Conservation (phyloP, 2,797 vertebrate genomes). For the Cryptoblepharus egeriae region DNA sequence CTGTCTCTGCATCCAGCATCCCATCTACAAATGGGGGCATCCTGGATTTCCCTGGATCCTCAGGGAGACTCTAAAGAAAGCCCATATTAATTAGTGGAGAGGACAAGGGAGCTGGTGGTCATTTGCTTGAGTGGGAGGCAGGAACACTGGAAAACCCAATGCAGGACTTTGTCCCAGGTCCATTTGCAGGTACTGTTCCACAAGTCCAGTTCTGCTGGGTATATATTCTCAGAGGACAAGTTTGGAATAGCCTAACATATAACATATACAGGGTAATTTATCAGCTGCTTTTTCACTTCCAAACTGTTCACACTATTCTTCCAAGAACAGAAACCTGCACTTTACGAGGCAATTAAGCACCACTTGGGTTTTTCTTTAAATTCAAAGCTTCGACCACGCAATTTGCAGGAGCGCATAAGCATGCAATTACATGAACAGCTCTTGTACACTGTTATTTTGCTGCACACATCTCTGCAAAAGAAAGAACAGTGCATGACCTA, state of each 20-base stretch:
- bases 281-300: slow-evolving; percentile 37
- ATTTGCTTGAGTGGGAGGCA: too few relatives aligned
- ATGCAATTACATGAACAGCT: background rate
- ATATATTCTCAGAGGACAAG: background rate
- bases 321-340: slow-evolving; percentile 29
- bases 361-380: slow-evolving; percentile 29
- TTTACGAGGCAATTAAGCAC: slow-evolving; percentile 51
- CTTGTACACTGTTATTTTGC: slow-evolving; percentile 10
- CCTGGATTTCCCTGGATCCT: too few relatives aligned
- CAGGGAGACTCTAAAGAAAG: too few relatives aligned
- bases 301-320: slow-evolving; percentile 30
- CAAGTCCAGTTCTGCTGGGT: background rate
- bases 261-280: slow-evolving; percentile 37
- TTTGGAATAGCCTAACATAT: slow-evolving; percentile 21
- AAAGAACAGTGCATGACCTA: slow-evolving; percentile 37
- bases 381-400: slow-evolving; percentile 26
- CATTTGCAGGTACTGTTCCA: background rate
- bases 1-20: too few relatives aligned
- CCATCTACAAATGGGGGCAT: too few relatives aligned
- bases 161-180: background rate
- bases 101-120: too few relatives aligned
- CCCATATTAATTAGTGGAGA: too few relatives aligned
- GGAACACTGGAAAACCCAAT: too few relatives aligned
- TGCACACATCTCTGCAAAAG: slow-evolving; percentile 26
- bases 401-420: slow-evolving; percentile 47